phyloP scores from a whole-genome alignment of 2,797 vertebrate species.

The Leptatherina wallacei region DNA sequence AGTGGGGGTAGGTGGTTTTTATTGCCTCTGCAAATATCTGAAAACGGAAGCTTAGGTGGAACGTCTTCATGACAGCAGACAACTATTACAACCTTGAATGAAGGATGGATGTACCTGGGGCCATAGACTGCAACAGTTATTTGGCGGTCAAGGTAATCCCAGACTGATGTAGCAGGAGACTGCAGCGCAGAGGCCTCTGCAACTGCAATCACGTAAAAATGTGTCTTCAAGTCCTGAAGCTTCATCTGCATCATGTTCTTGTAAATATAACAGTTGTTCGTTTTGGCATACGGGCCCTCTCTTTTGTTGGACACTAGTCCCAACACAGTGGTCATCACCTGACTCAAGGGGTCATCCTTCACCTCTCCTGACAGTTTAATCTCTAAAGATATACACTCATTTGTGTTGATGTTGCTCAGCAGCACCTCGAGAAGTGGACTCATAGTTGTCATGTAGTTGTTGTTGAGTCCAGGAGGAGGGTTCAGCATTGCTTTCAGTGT shows the following conservation, averaged over 20 bases:
- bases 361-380: conserved; percentile 91
- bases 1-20: conserved; percentile 88
- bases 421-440: conserved; percentile 92
- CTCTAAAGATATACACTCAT: conserved; percentile 87
- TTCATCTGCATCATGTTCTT: conserved; percentile 91
- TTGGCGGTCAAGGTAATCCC: conserved; percentile 91
- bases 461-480: conserved; percentile 90
- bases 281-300: conserved; percentile 90
- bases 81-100: conserved; percentile 89
- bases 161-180: conserved; percentile 87
- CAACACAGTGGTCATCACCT: conserved; percentile 90
- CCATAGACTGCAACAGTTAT: conserved; percentile 92
- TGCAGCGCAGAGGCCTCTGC: conserved; percentile 86
- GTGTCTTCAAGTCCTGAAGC: conserved; percentile 84
- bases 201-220: conserved; percentile 89
- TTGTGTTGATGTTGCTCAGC: conserved; percentile 89
- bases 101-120: conserved; percentile 94
- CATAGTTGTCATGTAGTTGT: conserved; percentile 88
- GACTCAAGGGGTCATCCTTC: conserved; percentile 90
- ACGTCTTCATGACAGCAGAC: conserved; percentile 90
- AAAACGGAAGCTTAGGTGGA: conserved; percentile 89
- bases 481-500: conserved; percentile 91
- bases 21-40: conserved; percentile 85
- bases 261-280: conserved; percentile 86
- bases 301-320: conserved; percentile 86